Conservation (phyloP, 1,140 invertebrate species). For the Araneus ventricosus region DNA sequence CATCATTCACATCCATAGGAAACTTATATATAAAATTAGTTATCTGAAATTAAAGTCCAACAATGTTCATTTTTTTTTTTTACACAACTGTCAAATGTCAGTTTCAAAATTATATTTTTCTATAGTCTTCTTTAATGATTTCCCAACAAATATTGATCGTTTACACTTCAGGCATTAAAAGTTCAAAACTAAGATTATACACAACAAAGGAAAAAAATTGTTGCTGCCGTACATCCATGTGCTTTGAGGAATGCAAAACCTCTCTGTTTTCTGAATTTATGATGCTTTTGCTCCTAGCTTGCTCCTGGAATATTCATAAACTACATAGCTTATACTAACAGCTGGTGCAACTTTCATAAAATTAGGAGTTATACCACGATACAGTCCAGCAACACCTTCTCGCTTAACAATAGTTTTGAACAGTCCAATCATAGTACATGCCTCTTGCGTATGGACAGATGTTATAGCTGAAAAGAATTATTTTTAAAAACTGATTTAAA, state of each 20-base stretch:
- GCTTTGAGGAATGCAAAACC: background rate
- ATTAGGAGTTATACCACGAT: constrained; percentile 98
- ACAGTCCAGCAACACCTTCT: constrained; percentile 95
- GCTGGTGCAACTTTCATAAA: constrained; percentile 95
- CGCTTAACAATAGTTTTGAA: constrained; percentile 91
- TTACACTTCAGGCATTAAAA: background rate
- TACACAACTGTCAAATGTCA: background rate
- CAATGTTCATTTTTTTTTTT: background rate
- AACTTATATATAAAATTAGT: background rate
- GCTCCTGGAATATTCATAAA: constrained; percentile 94
- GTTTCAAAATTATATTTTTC: background rate
- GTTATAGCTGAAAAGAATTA: constrained; percentile 52
- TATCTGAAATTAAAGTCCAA: background rate
- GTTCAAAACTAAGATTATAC: background rate
- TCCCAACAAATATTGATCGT: background rate
- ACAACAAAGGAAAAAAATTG: background rate
- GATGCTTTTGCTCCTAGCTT: constrained; percentile 94
- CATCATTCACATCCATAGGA: no score
- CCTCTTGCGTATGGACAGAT: background rate
- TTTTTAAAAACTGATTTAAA: no score
- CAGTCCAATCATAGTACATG: constrained; percentile 86
- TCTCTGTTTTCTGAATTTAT: constrained; percentile 79
- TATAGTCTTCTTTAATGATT: background rate
- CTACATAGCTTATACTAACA: constrained; percentile 98
- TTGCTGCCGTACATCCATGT: constrained; percentile 43